Evolutionary conservation across 2,888 invertebrate species (phyloP), one percentile per base, ranked within the genome.

Genomic region (Tuberolachnus salignus): DNA sequence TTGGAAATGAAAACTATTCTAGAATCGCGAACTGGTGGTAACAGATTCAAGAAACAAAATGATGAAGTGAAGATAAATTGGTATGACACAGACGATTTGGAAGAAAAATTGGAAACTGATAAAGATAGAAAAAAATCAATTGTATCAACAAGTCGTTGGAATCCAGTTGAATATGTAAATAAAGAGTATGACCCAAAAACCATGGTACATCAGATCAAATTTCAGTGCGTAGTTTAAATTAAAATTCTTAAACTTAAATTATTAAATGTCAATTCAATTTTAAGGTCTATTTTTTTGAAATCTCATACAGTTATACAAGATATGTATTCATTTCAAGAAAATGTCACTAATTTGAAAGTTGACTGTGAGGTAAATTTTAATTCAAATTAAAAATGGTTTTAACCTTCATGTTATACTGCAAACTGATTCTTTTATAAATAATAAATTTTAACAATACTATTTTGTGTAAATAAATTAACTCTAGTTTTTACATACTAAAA

Each of bases 191-290:
- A 59, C 3, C 1, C 4, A 23, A 46, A 57, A 26, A 4, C 4
- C 1, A 11, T 57, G 13, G 1, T 55, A n/a, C 4, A 19, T 49
- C 16, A 75, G 19, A 1, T 67, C 3, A 21, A 1, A 49, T 11
- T 34, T 49, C 21, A 49, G 75, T 78, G 59, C 34, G 46, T 67
- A 34, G 4, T 57, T 34, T 34, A 19, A 53, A 10, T 13, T 26
- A 13, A 19, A 63, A 13, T 19, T 44, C 6, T n/a, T 16, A 2
- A 42, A 42, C 42, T 42, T 42, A 63, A 19, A 21, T 42, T n/a
- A 44, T 3, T n/a, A 11, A 64, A 14, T 16, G 23, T 9, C 13
- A 8, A 26, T 49, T 61, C 19, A 59, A 72, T 61, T 61, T 64
- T 44, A 10, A 74, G 74, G 42, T 75, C 46, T 19, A 0, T n/a